Evolutionary conservation across 2,888 invertebrate genomes (phyloP), one percentile per base, ranked within the genome.

Genomic region (Scaptomyza tumidula): DNA sequence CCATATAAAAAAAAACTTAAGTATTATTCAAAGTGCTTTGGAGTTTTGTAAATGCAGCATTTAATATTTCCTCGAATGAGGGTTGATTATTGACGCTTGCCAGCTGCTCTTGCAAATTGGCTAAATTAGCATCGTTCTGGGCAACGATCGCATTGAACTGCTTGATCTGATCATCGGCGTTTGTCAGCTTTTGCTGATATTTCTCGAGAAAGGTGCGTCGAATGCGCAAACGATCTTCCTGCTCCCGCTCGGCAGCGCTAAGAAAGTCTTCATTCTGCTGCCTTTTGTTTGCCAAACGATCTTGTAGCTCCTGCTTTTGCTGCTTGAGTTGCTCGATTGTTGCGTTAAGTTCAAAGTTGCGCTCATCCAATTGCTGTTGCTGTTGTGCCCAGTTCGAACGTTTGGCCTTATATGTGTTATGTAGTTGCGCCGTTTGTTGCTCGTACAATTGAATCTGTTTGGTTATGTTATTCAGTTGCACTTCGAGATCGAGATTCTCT

Each of bases 251-350:
- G 14, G 76, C 80, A 5, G 57, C 29, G 6, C 48, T 31, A 33
- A 90, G 74, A 0, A 60, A 59, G 0, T 79, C 54, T 9, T 85
- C 78, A 46, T 78, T 83, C 13, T 72, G 43, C 2, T 61, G 39
- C 4, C 58, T 43, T 19, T 71, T 41, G 29, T 24, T 45, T 0
- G 48, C 11, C 27, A 78, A 9, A 14, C 57, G 24, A 3, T 65
- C 33, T 2, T 39, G 33, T 3, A 68, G 56, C 2, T 71, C 49
- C 1, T 45, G 29, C 2, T 64, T 48, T 2, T 54, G 6, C 6
- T 35, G 41, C 11, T 71, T 52, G 2, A 72, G 44, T 14, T 70
- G 65, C n/a, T 66, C 69, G 0, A 71, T 14, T 5, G 27, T 39
- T 35, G 27, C 70, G 39, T 9, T 16, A 0, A 71, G 60, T 13